Evolutionary conservation across 2,113 vertebrate genomes (phyloP), one percentile per base, ranked within the genome.

Genomic region (Sclerurus mexicanus): DNA sequence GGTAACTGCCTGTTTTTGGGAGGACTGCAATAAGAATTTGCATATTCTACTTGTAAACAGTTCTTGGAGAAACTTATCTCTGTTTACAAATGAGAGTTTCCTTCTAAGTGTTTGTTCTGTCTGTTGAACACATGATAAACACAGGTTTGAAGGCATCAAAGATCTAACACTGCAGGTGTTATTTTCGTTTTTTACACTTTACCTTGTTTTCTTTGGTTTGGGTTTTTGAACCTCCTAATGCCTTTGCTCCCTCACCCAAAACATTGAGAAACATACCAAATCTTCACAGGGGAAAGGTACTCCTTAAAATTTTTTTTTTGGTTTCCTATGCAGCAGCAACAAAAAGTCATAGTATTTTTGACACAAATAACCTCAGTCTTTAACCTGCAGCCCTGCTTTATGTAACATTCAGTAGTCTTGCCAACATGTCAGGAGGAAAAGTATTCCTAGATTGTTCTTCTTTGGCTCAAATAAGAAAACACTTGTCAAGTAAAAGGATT

Each of bases 331-430:
- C 16, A 79, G 31, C 53, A 87, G 25, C 21, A 81, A 14, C 52
- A 73, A 12, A 33, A 67, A 83, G 17, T 84, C 40, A 79, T 40
- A 91, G 20, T n/a, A 28, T 20, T 50, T 86, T 86, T 87, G 78
- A 83, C 58, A 75, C 15, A 58, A 72, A 55, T 83, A 87, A 88
- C 44, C 44, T 69, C 27, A 24, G 42, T 69, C 62, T 95, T 93
- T 94, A 90, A 94, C 77, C 60, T 83, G 30, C 14, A 81, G 62
- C 40, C 50, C 7, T 20, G 46, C 24, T 72, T 94, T 91, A 39
- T 0, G 0, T 56, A 55, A 67, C 2, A 1, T 67, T 74, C 35
- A 50, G 12, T 25, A 78, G 7, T 37, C 56, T 90, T 52, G 39
- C 31, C 27, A 44, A 42, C 12, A 7, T 5, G n/a, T 37, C 33